phyloP scores from a whole-genome alignment of 2,113 vertebrate species.

The Heterotilapia buettikoferi region DNA sequence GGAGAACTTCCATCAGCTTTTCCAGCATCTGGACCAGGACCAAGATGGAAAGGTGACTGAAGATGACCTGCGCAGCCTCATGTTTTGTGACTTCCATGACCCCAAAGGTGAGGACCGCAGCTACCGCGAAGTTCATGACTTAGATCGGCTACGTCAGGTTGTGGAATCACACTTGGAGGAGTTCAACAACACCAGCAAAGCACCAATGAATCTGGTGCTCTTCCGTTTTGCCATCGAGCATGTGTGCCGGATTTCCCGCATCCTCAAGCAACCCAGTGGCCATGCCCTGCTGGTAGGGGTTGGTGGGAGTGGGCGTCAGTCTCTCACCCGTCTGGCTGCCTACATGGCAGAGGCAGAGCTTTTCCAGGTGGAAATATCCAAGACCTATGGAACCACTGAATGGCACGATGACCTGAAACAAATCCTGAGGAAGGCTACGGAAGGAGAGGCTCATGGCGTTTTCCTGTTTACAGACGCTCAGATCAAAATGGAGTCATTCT shows the following conservation, averaged over 20 bases:
- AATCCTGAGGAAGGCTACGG: conserved; percentile 79
- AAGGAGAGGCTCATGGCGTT: conserved; percentile 79
- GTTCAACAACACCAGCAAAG: conserved; percentile 84
- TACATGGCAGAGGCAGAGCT: conserved; percentile 84
- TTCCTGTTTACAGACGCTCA: conserved; percentile 90
- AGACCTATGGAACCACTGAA: conserved; percentile 78
- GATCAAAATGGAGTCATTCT: conserved; percentile 87
- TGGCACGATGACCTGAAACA: conserved; percentile 86
- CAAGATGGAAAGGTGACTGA: conserved; percentile 78
- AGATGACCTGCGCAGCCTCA: conserved; percentile 85
- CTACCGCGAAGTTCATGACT: conserved; percentile 77
- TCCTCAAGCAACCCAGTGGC: conserved; percentile 86
- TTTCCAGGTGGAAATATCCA: conserved; percentile 86
- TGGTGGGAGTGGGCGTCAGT: conserved; percentile 87
- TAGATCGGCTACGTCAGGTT: conserved; percentile 73
- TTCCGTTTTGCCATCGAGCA: conserved; percentile 90
- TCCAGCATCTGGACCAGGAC: conserved; percentile 78
- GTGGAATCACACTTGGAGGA: conserved; percentile 84
- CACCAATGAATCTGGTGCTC: conserved; percentile 85
- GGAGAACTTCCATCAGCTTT: conserved; percentile 83
- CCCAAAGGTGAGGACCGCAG: conserved; percentile 79
- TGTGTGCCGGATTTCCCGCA: conserved; percentile 83
- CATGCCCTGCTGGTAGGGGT: conserved; percentile 88
- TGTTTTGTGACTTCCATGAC: conserved; percentile 92
- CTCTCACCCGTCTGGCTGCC: conserved; percentile 83